These are phyloP conservation scores for Anabas testudineus DNA, from an alignment of 2,797 vertebrate species.

Conservation along the genomic window DNA sequence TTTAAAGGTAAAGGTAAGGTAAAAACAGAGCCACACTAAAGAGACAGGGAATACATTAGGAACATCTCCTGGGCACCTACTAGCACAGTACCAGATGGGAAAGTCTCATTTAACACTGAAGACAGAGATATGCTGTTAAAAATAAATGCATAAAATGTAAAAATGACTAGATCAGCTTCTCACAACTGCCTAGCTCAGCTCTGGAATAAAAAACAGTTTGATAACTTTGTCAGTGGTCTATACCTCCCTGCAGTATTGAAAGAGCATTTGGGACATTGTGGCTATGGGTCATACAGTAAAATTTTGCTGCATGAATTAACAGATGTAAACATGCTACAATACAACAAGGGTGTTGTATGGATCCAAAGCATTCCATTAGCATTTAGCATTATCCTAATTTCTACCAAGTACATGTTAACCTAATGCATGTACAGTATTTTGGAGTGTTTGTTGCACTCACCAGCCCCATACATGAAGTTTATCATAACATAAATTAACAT, in stretches of 20 bases:
- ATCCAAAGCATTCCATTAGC: too few species aligned
- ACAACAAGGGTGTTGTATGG: background rate
- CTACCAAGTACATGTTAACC: too few species aligned
- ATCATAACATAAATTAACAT: too few species aligned
- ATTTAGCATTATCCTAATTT: too few species aligned
- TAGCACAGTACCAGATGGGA: background rate
- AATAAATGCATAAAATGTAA: background rate
- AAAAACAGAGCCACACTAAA: background rate
- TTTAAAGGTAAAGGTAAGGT: background rate
- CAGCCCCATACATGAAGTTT: too few species aligned
- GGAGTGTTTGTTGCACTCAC: too few species aligned
- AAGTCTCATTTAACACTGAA: conserved; percentile 1
- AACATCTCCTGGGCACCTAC: conserved; percentile 3
- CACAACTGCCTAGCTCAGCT: background rate
- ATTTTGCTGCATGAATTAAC: background rate
- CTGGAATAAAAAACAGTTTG: conserved; percentile 4
- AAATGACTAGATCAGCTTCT: background rate
- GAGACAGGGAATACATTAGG: background rate
- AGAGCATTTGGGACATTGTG: background rate
- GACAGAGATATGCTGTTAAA: background rate
- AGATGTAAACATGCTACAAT: conserved; percentile 9
- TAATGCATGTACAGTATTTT: too few species aligned
- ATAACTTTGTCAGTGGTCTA: background rate
- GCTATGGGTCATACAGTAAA: background rate
- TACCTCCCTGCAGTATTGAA: background rate